These are phyloP conservation scores for Coelopa frigida DNA, from an alignment of 1,140 invertebrate genomes.

Conservation along the genomic window DNA sequence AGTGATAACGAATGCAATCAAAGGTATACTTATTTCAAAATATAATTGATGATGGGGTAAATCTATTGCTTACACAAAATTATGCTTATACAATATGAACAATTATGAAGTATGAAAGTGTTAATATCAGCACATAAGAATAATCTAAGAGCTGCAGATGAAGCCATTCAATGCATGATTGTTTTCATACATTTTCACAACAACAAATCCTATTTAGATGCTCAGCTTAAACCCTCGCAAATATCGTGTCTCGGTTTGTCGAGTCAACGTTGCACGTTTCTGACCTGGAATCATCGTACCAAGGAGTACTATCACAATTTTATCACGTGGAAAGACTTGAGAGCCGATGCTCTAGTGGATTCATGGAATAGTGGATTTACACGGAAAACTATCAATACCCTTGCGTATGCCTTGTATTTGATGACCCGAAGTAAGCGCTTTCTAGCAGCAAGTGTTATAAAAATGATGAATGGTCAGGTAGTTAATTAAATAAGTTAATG, in stretches of 20 bases:
- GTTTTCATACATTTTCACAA: too few species aligned
- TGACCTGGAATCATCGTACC: constrained; percentile 78
- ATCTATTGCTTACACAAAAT: too few species aligned
- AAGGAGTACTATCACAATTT: constrained; percentile 85
- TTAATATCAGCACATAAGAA: neutral
- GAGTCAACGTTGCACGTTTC: constrained; percentile 79
- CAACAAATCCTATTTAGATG: constrained; percentile 51
- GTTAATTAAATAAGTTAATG: constrained; percentile 13
- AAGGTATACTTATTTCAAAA: too few species aligned
- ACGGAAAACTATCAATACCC: constrained; percentile 54
- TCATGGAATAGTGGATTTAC: constrained; percentile 78
- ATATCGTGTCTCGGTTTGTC: constrained; percentile 79
- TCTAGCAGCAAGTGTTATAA: constrained; percentile 69
- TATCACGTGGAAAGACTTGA: constrained; percentile 92
- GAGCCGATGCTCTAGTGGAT: constrained; percentile 71
- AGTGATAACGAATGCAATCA: constrained; percentile 60
- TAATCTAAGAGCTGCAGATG: too few species aligned
- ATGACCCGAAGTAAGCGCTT: constrained; percentile 72
- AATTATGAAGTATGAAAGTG: neutral
- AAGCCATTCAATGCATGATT: too few species aligned
- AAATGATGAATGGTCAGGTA: constrained; percentile 76
- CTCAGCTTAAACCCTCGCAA: constrained; percentile 50
- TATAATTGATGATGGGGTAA: too few species aligned
- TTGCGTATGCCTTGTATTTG: constrained; percentile 58
- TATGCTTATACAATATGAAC: too few species aligned